phyloP scores from a whole-genome alignment of 2,888 invertebrate genomes.

The Alviniconcha strummeri region DNA sequence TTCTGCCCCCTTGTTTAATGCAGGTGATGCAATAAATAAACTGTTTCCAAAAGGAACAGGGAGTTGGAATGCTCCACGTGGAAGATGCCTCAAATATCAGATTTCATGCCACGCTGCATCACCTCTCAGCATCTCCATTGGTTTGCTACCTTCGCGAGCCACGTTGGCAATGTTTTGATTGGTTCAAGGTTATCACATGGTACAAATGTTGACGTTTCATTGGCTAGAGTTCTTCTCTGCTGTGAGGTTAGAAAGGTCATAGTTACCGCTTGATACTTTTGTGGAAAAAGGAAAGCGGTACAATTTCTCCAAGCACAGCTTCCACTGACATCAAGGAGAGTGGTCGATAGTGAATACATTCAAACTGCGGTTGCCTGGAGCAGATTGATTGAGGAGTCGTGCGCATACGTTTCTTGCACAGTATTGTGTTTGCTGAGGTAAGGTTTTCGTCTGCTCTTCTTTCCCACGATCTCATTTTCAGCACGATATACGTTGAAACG shows the following conservation, averaged over 20 bases:
- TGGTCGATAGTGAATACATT: slow-evolving; percentile 13
- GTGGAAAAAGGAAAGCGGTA: background rate
- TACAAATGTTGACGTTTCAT: slow-evolving; percentile 23
- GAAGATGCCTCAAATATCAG: slow-evolving; percentile 30
- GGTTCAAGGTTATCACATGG: slow-evolving; percentile 40
- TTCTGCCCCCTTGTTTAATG: no score
- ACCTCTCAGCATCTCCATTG: slow-evolving; percentile 17
- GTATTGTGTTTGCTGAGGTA: slow-evolving; percentile 2
- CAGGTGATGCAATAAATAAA: no score
- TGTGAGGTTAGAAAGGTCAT: slow-evolving; percentile 20
- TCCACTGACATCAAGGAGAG: background rate
- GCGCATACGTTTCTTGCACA: background rate
- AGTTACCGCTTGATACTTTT: slow-evolving; percentile 6
- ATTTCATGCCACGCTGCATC: slow-evolving; percentile 41
- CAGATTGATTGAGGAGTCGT: background rate
- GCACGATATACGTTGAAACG: background rate
- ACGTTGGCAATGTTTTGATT: slow-evolving; percentile 47
- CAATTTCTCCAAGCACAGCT: background rate
- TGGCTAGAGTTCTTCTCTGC: slow-evolving; percentile 35
- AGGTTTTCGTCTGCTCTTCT: slow-evolving; percentile 32
- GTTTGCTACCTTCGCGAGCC: slow-evolving; percentile 37
- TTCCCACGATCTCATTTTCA: background rate
- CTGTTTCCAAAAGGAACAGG: background rate
- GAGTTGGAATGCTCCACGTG: slow-evolving; percentile 42
- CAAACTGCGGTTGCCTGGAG: background rate